phyloP scores from a whole-genome alignment of 1,140 invertebrate genomes.

The Pseudomyrmex concolor region DNA sequence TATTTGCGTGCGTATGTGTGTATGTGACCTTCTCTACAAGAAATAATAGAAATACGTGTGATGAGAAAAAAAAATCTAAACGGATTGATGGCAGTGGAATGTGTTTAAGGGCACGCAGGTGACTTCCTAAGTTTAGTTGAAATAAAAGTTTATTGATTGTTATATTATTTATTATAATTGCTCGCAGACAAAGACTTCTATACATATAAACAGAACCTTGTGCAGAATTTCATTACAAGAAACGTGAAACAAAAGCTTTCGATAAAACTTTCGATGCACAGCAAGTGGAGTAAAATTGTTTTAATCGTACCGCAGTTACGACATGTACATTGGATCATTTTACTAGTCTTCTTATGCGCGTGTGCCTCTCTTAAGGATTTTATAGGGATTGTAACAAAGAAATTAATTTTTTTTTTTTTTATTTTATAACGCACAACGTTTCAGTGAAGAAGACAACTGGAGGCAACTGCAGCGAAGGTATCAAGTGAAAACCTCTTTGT shows the following conservation, averaged over 20 bases:
- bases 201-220: too few species aligned
- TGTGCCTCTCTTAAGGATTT: too few species aligned
- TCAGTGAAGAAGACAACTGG: background rate
- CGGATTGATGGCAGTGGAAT: conserved; percentile 20
- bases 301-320: too few species aligned
- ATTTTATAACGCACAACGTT: background rate
- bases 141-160: background rate
- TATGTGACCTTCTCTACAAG: background rate
- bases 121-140: conserved; percentile 18
- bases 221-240: too few species aligned
- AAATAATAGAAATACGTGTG: conserved; percentile 19
- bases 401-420: too few species aligned
- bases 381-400: too few species aligned
- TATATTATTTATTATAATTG: background rate
- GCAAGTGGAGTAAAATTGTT: too few species aligned
- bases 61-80: conserved; percentile 24
- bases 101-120: conserved; percentile 34
- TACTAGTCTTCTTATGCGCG: too few species aligned
- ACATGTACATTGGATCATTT: too few species aligned
- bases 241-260: background rate
- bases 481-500: conserved; percentile 20
- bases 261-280: background rate
- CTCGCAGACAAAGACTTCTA: too few species aligned
- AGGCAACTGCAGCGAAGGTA: too few species aligned
- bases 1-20: conserved; percentile 10